Conservation (phyloP, 2,888 invertebrate genomes). For the Panorpa germanica region DNA sequence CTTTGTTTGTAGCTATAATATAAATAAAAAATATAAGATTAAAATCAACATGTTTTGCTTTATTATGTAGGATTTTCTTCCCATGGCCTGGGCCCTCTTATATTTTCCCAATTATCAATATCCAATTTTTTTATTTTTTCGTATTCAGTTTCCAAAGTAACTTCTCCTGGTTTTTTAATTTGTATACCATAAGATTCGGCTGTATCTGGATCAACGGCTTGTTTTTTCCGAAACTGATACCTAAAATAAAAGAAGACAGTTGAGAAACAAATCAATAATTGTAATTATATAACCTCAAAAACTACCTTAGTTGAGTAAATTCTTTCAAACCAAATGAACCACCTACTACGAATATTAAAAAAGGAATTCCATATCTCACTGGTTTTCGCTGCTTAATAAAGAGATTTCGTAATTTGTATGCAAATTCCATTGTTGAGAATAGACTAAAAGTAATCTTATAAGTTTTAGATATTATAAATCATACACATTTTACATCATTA, state of each 20-base stretch:
- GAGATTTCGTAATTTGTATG: too few relatives aligned
- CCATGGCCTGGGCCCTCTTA: constrained; percentile 74
- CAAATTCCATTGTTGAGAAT: too few relatives aligned
- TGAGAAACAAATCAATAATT: constrained; percentile 6
- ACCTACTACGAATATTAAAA: constrained; percentile 49
- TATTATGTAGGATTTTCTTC: too few relatives aligned
- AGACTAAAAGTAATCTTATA: too few relatives aligned
- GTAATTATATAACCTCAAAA: constrained; percentile 9
- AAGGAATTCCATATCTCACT: constrained; percentile 48
- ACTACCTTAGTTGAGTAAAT: constrained; percentile 51
- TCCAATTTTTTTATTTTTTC: constrained; percentile 54
- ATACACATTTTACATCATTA: too few relatives aligned
- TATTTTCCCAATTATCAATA: constrained; percentile 71
- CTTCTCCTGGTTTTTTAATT: constrained; percentile 43
- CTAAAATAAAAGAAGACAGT: constrained; percentile 18
- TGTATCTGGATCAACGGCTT: constrained; percentile 39
- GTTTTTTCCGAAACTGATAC: constrained; percentile 37
- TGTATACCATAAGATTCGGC: constrained; percentile 43
- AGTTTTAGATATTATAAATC: too few relatives aligned
- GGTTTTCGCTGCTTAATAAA: too few relatives aligned
- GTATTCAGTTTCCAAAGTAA: constrained; percentile 54
- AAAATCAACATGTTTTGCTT: too few relatives aligned
- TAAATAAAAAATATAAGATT: too few relatives aligned
- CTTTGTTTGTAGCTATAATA: too few relatives aligned
- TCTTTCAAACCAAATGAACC: constrained; percentile 60